These are phyloP conservation scores for Isoperla grammatica DNA, from an alignment of 2,888 invertebrate species.

Conservation along the genomic window DNA sequence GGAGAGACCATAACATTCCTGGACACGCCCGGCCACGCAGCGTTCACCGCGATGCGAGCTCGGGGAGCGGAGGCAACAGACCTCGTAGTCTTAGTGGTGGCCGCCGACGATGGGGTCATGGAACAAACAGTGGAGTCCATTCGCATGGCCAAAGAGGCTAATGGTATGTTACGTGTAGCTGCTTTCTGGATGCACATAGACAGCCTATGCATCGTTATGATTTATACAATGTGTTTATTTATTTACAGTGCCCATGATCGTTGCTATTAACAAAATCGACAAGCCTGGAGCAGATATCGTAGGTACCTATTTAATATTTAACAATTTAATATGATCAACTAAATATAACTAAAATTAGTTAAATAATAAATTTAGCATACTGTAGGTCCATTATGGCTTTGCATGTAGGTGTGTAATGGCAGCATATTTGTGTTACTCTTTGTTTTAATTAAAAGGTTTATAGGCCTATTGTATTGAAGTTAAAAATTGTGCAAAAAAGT, in stretches of 20 bases:
- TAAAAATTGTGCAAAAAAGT: no score
- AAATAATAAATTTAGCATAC: no score
- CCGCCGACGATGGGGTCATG: conserved; percentile 99
- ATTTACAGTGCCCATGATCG: conserved; percentile 82
- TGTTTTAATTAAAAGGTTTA: no score
- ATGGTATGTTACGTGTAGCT: conserved; percentile 56
- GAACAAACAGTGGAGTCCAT: conserved; percentile 94
- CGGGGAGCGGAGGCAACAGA: conserved; percentile 94
- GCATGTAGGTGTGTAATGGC: no score
- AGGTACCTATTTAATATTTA: conserved; percentile 43
- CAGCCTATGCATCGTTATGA: not conserved
- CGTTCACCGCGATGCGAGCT: conserved; percentile 88
- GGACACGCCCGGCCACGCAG: conserved; percentile 99
- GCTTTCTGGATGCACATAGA: not conserved
- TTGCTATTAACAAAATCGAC: conserved; percentile 98
- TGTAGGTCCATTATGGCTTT: no score
- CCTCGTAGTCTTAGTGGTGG: conserved; percentile 91
- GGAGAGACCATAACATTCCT: conserved; percentile 85
- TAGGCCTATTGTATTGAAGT: no score
- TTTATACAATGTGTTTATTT: conserved; percentile 21
- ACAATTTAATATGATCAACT: not conserved
- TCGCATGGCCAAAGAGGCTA: conserved; percentile 71
- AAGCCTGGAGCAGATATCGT: conserved; percentile 85
- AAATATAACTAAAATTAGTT: no score
- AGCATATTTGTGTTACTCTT: no score